Base-by-base conservation (phyloP, 2,113 vertebrate genomes). In the Tricholaema leucomelas region DNA sequence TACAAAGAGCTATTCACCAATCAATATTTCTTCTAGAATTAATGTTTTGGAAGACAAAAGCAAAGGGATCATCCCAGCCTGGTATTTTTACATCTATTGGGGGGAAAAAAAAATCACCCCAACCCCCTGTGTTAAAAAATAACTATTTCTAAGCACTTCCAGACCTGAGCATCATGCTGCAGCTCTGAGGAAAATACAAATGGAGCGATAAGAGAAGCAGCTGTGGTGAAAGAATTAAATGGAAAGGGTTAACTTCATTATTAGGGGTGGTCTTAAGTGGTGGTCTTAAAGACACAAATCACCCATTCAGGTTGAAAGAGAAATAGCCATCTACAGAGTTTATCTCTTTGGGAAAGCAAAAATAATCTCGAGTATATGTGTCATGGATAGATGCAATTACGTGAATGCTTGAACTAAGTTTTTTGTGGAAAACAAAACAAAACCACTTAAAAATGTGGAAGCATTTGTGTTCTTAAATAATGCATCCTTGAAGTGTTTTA, bases 171-270 rank as follows among this genome's bases (percentile, higher is more conserved):
- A 64, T 86, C 46, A 6, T 77, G 58, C 90, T 85, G 87, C 64
- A 88, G 65, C 67, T 88, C 80, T 76, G 63, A 93, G 84, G 50
- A 93, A n/a, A 72, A 63, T 91, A 52, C 35, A 71, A 67, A 88
- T 88, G 91, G 74, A 92, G 40, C 67, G 88, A 66, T 85, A 95
- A 93, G 91, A 94, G 88, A 94, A 95, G 93, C 93, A 96, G 91
- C 92, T 96, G 80, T 81, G 77, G 50, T 44, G 88, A 95, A 92
- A 93, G 76, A 90, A 31, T 61, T 17, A 42, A 69, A 46, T 74
- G 56, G 81, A 81, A 75, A 79, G 56, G 61, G 91, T 92, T 93
- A 93, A 52, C 81, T 94, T 92, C 30, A 9, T 82, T 92, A 67
- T 70, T 89, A 84, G 84, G 72, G 79, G 67, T 92, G 64, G n/a